Base-by-base conservation (phyloP, 30 jellyfish, hydroid and myxozoan species). In the Hydractinia echinata region DNA sequence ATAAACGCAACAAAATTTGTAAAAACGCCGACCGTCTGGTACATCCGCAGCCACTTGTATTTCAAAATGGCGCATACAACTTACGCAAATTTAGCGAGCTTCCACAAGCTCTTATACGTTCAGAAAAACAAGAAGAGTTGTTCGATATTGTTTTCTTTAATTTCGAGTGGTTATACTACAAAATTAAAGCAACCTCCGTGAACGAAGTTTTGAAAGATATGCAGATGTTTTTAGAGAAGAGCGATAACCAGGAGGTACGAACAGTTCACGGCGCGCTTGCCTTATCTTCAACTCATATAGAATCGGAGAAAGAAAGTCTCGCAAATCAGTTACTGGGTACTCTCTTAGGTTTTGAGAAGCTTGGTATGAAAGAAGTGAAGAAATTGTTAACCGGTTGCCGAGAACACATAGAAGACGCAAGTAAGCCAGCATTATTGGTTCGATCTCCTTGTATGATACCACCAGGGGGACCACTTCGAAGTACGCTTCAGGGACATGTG, bases 1-100 rank as follows among this genome's bases (percentile, higher is more conserved):
- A 64, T 13, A 44, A 64, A 64, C 10, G 7, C 51, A 64, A 64
- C 19, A 13, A 13, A 9, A 6, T 7, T 4, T 6, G 51, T n/a
- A n/a, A 7, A 64, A 64, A 64, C 19, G 51, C 74, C 74, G 74
- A 64, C 39, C 74, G 74, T 44, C 19, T n/a, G 39, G 74, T 64
- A 6, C 74, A 13, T 44, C 9, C 19, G 2, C 74, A 64, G 18
- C 19, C 39, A 13, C 18, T 64, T 44, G 8, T n/a, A 51, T 64
- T n/a, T 13, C 19, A 64, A 44, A 64, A 64, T 44, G 39, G 18
- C 19, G 51, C 10, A 64, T 64, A 64, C 16, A 64, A 64, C 16
- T 44, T 64, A 51, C 19, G 74, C 19, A 64, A 64, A 13, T 51
- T 64, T 7, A 7, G 39, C 16, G 74, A 64, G 4, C 16, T 64